Percentiles rank a stretch among this genome's conserved stretches.
phyloP scores from a whole-genome alignment of 2,113 vertebrate genomes.

The Catagonus wagneri region DNA sequence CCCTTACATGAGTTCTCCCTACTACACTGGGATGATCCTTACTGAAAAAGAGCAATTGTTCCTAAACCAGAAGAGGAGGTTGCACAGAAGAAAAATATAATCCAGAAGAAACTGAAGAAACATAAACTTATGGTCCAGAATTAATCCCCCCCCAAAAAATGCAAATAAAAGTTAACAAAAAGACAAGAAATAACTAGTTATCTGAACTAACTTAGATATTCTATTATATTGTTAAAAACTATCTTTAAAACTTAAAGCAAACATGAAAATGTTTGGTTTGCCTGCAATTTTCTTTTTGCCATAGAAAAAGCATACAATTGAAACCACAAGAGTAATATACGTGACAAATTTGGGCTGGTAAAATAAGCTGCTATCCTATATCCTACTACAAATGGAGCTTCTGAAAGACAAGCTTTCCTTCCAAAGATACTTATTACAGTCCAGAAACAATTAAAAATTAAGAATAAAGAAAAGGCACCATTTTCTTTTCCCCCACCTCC shows the following conservation, averaged over 20 bases:
- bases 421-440: neutral
- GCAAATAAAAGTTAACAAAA: no score
- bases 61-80: no score
- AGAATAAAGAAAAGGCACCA: neutral
- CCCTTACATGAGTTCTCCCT: no score
- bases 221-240: conserved; percentile 17
- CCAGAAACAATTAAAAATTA: conserved; percentile 8
- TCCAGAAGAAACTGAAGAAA: no score
- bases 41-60: no score
- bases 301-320: neutral
- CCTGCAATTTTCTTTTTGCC: conserved; percentile 15
- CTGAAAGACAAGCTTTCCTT: neutral
- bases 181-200: neutral
- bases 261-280: conserved; percentile 5
- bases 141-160: no score
- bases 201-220: conserved; percentile 43
- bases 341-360: neutral
- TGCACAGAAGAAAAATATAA: no score
- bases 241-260: neutral
- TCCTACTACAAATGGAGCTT: neutral
- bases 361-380: neutral
- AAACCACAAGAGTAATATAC: neutral
- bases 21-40: no score
- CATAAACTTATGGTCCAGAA: no score
- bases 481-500: neutral